These are phyloP conservation scores for Synaphobranchus kaupii DNA, from an alignment of 2,797 vertebrate species.

Conservation along the genomic window DNA sequence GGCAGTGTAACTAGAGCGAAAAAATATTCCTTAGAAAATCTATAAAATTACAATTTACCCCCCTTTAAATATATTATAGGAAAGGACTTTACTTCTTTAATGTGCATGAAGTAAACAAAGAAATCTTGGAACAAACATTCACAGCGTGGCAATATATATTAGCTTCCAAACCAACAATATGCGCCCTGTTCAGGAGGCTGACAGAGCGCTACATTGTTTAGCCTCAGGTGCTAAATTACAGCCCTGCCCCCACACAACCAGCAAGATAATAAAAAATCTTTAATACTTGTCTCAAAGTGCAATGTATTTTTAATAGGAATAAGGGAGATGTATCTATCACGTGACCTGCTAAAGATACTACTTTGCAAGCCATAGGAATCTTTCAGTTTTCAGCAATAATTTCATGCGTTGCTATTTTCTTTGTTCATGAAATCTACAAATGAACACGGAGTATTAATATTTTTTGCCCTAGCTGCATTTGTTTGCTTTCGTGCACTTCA, in stretches of 20 bases:
- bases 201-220: background rate
- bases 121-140: background rate
- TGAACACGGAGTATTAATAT: background rate
- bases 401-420: background rate
- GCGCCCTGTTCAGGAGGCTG: background rate
- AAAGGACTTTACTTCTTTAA: background rate
- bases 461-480: background rate
- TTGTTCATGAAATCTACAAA: background rate
- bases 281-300: background rate
- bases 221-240: background rate
- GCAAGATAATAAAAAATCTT: slow-evolving; percentile 16
- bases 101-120: background rate
- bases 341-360: background rate
- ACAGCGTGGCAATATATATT: background rate
- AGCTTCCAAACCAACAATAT: background rate
- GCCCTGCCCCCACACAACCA: slow-evolving; percentile 15
- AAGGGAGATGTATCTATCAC: slow-evolving; percentile 3
- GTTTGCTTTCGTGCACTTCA: background rate
- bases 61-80: background rate
- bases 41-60: background rate
- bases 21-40: background rate
- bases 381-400: background rate
- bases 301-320: background rate
- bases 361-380: background rate
- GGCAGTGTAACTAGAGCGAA: background rate